Base-by-base conservation (phyloP, 1,140 invertebrate species). In the Pantala flavescens region DNA sequence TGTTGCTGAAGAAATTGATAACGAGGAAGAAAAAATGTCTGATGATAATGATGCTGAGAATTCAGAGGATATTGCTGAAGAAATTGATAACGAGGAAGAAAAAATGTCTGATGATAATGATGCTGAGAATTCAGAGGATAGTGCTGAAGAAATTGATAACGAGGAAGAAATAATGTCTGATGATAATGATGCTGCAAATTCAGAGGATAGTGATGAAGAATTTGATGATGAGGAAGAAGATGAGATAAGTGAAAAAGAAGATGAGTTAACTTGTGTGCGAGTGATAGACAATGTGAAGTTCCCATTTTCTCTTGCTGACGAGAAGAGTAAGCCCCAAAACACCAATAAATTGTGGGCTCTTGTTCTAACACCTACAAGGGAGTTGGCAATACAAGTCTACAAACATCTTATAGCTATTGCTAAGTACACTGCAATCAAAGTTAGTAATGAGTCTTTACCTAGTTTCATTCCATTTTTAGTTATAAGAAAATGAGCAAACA, bases 381-480 rank as follows among this genome's bases (percentile, higher is more conserved):
- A 99, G 82, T 84, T 99, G 72, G 97, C 96, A 0, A 89, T 98
- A 74, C 97, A 99, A 85, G 91, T 99, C 43, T 92, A 90, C 80
- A 89, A 93, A 80, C 96, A 98, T 84, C 81, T 98, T 21, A 86
- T 86, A 43, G 87, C 88, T 71, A 88, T 89, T n/a, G 88, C 91
- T 12, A 94, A 95, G 82, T 93, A 93, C 82, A 94, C 92, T 43
- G 87, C 90, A 76, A 85, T 91, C 24, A 88, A 85, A 80, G 88
- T 89, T 78, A 78, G 77, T 36, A 74, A 36, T 36, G 28, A n/a
- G n/a, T n/a, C n/a, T n/a, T n/a, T n/a, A n/a, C n/a, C n/a, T n/a
- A n/a, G 70, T 74, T 49, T 43, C 70, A 49, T 73, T 71, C 7
- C 23, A 36, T 24, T 23, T 70, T 16, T 28, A 72, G 3, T 24